Conservation (phyloP, 53 echinoderm and acorn worm genomes). For the Glandiceps talaboti region DNA sequence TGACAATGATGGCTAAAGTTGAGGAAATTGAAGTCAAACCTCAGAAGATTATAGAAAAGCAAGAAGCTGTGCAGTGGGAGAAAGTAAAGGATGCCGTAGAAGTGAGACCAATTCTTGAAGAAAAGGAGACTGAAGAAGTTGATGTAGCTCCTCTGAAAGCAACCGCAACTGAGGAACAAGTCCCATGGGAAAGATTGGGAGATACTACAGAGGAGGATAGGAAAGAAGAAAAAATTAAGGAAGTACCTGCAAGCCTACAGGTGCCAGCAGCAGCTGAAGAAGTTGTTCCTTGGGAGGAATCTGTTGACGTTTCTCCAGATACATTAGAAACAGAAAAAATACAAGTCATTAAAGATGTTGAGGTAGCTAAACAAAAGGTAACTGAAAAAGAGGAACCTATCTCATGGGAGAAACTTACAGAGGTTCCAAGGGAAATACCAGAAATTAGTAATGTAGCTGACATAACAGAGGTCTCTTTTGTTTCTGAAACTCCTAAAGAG, state of each 20-base stretch:
- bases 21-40: neutral
- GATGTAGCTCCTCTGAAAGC: neutral
- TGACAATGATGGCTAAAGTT: conserved; percentile 2
- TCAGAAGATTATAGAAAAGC: neutral
- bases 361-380: neutral
- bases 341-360: neutral
- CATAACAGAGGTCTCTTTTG: conserved; percentile 4
- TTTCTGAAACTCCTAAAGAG: neutral
- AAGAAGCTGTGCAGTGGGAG: neutral
- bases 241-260: neutral
- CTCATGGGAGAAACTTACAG: conserved; percentile 7
- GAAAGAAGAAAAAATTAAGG: conserved; percentile 3
- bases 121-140: conserved; percentile 1
- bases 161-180: neutral
- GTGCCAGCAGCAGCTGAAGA: neutral
- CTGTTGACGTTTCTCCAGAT: neutral
- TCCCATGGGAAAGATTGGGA: neutral
- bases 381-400: neutral
- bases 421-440: conserved; percentile 24
- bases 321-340: neutral
- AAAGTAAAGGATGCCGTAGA: neutral
- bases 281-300: neutral
- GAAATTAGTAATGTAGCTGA: conserved; percentile 5
- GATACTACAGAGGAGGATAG: neutral
- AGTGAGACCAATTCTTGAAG: conserved; percentile 3